Evolutionary conservation across 1,140 invertebrate species (phyloP).

Genomic region (Harlomillsia oculata): DNA sequence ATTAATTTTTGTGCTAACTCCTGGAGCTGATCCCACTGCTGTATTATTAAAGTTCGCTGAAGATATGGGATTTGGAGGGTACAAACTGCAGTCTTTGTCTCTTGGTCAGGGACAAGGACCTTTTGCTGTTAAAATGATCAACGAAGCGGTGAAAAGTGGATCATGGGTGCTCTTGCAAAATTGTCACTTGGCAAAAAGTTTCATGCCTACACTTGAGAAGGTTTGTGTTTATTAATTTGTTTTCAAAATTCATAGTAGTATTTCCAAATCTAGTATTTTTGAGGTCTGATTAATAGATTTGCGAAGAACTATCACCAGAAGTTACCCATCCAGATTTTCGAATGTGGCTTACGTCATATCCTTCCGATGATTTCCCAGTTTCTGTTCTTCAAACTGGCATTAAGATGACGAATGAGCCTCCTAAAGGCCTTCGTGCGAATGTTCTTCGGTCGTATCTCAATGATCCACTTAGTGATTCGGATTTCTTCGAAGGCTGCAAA

Average conservation of each 20-base stretch:
- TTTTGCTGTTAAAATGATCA: conserved; percentile 77
- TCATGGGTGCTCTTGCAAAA: conserved; percentile 92
- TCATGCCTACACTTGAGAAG: conserved; percentile 77
- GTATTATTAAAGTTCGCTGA: conserved; percentile 78
- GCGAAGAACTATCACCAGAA: conserved; percentile 64
- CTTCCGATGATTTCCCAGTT: conserved; percentile 79
- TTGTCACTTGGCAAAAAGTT: conserved; percentile 87
- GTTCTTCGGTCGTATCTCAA: conserved; percentile 60
- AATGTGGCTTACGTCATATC: conserved; percentile 89
- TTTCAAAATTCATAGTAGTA: not conserved
- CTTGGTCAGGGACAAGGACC: conserved; percentile 89
- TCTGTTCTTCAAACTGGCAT: conserved; percentile 84
- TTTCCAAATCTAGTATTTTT: not conserved
- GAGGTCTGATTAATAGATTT: conserved; percentile 50
- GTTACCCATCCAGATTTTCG: conserved; percentile 78
- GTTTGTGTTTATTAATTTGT: conserved; percentile 27
- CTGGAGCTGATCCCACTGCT: conserved; percentile 83
- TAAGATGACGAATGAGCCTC: conserved; percentile 94
- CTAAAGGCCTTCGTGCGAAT: conserved; percentile 67
- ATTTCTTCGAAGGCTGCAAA: conserved; percentile 77
- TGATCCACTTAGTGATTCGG: conserved; percentile 74
- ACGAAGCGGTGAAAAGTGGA: conserved; percentile 68
- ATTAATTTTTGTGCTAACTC: conserved; percentile 81
- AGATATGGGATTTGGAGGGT: conserved; percentile 53
- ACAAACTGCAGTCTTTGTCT: conserved; percentile 73